Percentiles rank a stretch among this genome's conserved stretches.
Evolutionary conservation across 2,797 vertebrate genomes (phyloP).

Genomic region (Strix occidentalis): DNA sequence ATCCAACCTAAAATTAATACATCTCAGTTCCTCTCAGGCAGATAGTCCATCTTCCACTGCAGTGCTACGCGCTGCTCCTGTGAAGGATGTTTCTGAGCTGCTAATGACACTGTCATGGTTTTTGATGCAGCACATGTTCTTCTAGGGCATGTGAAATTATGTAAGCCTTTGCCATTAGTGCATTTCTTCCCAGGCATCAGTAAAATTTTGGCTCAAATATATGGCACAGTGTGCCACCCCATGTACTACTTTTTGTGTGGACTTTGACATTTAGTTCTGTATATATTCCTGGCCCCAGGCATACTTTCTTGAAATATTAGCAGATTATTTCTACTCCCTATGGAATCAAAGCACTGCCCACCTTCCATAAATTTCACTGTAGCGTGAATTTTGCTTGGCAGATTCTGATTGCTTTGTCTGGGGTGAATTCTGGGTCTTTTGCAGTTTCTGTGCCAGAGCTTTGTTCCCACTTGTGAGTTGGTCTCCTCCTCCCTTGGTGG

Average conservation of each 20-base stretch:
- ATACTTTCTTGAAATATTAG: neutral
- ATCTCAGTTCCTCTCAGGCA: neutral
- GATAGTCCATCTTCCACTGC: neutral
- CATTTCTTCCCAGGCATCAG: neutral
- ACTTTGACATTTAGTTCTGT: neutral
- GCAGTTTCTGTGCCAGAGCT: neutral
- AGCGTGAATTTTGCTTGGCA: neutral
- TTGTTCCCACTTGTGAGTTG: neutral
- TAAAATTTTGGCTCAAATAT: neutral
- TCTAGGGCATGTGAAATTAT: neutral
- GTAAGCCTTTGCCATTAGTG: neutral
- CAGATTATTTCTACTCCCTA: neutral
- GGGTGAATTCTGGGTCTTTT: neutral
- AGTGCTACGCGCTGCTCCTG: neutral
- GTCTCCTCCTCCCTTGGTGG: neutral
- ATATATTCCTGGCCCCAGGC: neutral
- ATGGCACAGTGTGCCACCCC: neutral
- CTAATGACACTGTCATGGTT: neutral
- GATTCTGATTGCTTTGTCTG: neutral
- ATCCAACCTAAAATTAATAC: neutral
- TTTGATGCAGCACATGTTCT: neutral
- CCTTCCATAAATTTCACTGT: neutral
- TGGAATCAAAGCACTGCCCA: neutral
- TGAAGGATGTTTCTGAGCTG: neutral
- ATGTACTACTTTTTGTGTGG: neutral